Evolutionary conservation across 2,113 vertebrate species (phyloP), one percentile per base, ranked within the genome.

Genomic region (Strix aluco): DNA sequence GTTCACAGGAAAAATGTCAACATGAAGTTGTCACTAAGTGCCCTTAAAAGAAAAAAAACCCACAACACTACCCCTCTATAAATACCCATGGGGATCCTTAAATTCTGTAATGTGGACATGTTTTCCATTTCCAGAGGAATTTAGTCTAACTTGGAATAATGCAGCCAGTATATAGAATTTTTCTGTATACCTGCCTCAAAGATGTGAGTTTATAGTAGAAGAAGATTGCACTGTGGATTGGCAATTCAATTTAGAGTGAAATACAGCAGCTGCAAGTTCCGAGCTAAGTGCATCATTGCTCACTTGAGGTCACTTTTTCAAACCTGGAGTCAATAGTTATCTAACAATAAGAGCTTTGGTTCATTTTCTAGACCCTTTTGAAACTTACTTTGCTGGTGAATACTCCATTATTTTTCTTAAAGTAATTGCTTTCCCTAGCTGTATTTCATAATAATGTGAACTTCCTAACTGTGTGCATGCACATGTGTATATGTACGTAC

Each of bases 301-400:
- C 94, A 86, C 89, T 97, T 94, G 89, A 96, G 91, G 95, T 97
- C 89, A 74, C 51, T 96, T 97, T 94, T 94, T 95, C 86, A 90
- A 94, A 96, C 58, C 67, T 86, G 89, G 46, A 96, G 92, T 92
- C 93, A 91, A 78, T 96, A 95, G 78, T 96, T 96, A 79, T 90
- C 84, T 91, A 80, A 91, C 73, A 94, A 34, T 69, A 93, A 93
- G 81, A 91, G 67, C 87, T 94, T 87, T 77, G 52, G 70, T 91
- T 97, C 75, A 92, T 95, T 94, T 94, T 94, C 91, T 95, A 86
- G 91, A 86, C 27, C 9, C 29, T 91, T 83, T 91, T 81, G 51
- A 86, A 97, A 81, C 32, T 66, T 97, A 42, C 55, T 89, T 85
- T 75, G 32, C 66, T 90, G 71, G 51, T 19, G 46, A 95, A 85